phyloP scores from a whole-genome alignment of 1,140 invertebrate species.

The Leptinotarsa texana region DNA sequence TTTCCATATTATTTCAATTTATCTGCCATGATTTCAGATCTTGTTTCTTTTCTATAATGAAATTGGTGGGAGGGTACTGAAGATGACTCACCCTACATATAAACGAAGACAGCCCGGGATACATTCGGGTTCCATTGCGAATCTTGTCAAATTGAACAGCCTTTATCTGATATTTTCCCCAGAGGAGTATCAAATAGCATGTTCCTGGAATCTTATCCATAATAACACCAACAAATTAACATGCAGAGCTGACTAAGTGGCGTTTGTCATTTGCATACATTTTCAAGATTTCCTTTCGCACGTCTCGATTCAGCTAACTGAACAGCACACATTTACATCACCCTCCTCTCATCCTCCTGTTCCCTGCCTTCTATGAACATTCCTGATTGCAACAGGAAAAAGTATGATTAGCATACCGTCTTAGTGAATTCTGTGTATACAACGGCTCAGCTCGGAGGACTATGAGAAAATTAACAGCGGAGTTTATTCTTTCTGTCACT shows the following conservation, averaged over 20 bases:
- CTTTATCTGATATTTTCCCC: slow-evolving; percentile 43
- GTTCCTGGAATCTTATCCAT: slow-evolving; percentile 44
- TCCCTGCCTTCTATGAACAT: slow-evolving; percentile 21
- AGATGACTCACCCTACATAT: slow-evolving; percentile 7
- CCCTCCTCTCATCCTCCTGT: neutral
- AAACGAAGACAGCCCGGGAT: neutral
- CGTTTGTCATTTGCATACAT: slow-evolving; percentile 43
- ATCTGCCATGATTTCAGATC: slow-evolving; percentile 1
- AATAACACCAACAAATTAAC: slow-evolving; percentile 46
- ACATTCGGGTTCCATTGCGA: neutral
- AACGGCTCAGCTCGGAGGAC: slow-evolving; percentile 6
- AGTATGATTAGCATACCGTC: slow-evolving; percentile 19
- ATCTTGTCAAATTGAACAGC: slow-evolving; percentile 17
- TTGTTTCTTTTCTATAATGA: slow-evolving; percentile 7
- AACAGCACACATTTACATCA: slow-evolving; percentile 21
- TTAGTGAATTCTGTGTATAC: slow-evolving; percentile 15
- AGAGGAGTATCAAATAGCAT: slow-evolving; percentile 43
- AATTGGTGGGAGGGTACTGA: slow-evolving; percentile 11
- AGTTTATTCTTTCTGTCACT: neutral
- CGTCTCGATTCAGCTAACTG: slow-evolving; percentile 16
- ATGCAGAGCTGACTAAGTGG: slow-evolving; percentile 41
- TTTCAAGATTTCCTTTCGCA: slow-evolving; percentile 36
- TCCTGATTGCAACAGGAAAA: slow-evolving; percentile 20
- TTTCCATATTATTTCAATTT: slow-evolving; percentile 11
- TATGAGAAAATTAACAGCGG: neutral